These are phyloP conservation scores for Hoplodrina blanda DNA, from an alignment of 2,888 invertebrate species.

Conservation along the genomic window DNA sequence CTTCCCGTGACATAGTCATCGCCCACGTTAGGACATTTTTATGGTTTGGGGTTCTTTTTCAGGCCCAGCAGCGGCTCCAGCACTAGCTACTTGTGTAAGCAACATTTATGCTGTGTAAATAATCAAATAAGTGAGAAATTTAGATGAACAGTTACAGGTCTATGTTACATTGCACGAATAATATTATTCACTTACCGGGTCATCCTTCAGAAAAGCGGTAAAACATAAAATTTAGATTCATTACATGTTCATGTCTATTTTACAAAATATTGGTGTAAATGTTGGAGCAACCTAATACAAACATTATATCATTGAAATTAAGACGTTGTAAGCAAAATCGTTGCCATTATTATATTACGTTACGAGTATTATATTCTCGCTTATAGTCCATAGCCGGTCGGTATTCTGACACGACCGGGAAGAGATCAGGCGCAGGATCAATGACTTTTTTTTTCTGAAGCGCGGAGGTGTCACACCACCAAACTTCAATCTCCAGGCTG, in stretches of 20 bases:
- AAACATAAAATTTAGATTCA: conserved; percentile 53
- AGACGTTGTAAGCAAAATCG: not conserved
- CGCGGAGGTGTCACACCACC: no score
- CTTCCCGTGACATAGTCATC: no score
- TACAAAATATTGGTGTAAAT: conserved; percentile 9
- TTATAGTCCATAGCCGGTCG: no score
- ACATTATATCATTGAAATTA: conserved; percentile 8
- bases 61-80: no score
- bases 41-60: no score
- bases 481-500: no score
- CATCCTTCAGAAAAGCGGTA: conserved; percentile 71
- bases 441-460: no score
- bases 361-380: no score
- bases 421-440: no score
- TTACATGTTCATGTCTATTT: conserved; percentile 21
- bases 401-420: no score
- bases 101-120: not conserved
- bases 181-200: conserved; percentile 78
- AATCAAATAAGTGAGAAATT: not conserved
- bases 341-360: not conserved
- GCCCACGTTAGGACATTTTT: no score
- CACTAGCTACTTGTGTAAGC: not conserved
- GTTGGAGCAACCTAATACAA: not conserved
- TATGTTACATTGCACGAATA: not conserved
- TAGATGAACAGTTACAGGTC: not conserved